Evolutionary conservation across 1,140 invertebrate species (phyloP).

Genomic region (Rhagoletis zephyria): DNA sequence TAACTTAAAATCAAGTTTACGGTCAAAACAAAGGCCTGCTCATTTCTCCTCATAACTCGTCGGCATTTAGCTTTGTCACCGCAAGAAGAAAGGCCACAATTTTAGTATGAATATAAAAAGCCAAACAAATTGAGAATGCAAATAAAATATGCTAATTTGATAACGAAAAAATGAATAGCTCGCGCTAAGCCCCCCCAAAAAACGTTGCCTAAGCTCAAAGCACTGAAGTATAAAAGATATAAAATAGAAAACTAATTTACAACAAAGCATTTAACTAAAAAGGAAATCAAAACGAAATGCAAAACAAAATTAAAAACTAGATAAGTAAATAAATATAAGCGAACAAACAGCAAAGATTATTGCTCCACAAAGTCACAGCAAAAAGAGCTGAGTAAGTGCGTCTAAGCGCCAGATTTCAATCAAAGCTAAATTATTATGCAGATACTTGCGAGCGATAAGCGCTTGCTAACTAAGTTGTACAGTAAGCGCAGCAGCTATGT

Average conservation of each 20-base stretch:
- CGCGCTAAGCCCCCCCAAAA: neutral
- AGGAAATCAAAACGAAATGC: neutral
- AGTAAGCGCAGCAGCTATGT: neutral
- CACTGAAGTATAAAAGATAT: neutral
- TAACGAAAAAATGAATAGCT: conserved; percentile 11
- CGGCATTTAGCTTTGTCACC: too few relatives aligned
- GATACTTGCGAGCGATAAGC: neutral
- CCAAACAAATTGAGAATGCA: conserved; percentile 4
- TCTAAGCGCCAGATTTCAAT: neutral
- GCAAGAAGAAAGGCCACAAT: neutral
- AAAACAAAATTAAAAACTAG: neutral
- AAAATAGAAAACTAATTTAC: conserved; percentile 18
- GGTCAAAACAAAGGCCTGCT: neutral
- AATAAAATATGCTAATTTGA: conserved; percentile 28
- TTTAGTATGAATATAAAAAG: neutral
- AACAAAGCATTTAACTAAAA: neutral
- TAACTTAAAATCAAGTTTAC: neutral
- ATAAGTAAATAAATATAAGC: neutral
- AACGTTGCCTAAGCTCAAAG: neutral
- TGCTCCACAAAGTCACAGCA: neutral
- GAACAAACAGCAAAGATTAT: neutral
- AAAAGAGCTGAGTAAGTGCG: neutral
- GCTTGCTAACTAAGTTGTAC: neutral
- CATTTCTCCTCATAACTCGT: neutral
- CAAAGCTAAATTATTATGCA: conserved; percentile 16